Conservation (phyloP, 1,140 invertebrate genomes). For the Hycleus cichorii region DNA sequence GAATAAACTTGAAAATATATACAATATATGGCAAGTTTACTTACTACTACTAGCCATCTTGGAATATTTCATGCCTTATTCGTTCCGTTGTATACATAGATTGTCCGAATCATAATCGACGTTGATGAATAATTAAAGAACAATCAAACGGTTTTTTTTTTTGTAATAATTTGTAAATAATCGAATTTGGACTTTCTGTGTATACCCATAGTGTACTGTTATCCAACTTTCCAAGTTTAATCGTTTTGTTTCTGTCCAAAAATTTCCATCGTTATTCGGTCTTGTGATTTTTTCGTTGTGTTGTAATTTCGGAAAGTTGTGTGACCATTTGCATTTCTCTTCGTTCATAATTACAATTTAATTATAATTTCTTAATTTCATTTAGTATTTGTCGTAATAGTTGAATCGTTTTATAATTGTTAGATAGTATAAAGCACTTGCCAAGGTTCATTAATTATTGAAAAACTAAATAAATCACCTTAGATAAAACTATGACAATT, state of each 20-base stretch:
- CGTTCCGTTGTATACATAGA: slow-evolving; percentile 10
- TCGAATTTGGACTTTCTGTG: slow-evolving; percentile 8
- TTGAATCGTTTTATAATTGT: slow-evolving; percentile 14
- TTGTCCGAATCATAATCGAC: neutral
- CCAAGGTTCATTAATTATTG: slow-evolving; percentile 8
- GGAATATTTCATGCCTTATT: slow-evolving; percentile 9
- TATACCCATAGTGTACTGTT: slow-evolving; percentile 1
- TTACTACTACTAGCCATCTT: slow-evolving; percentile 11
- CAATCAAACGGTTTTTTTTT: no score
- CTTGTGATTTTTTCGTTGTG: slow-evolving; percentile 9
- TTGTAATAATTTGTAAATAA: no score
- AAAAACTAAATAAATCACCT: slow-evolving; percentile 3
- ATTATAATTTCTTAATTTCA: neutral
- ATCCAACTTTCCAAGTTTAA: slow-evolving; percentile 2
- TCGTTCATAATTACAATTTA: no score
- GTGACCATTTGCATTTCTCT: slow-evolving; percentile 7
- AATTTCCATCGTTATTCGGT: neutral
- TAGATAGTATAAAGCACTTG: slow-evolving; percentile 13
- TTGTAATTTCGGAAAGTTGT: slow-evolving; percentile 13
- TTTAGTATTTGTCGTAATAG: slow-evolving; percentile 14
- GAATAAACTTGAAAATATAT: slow-evolving; percentile 4
- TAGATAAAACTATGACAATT: neutral
- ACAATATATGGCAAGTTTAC: slow-evolving; percentile 16
- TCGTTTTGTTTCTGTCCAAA: neutral
- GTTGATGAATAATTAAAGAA: neutral